A percentile compares a stretch with the other conserved stretches of the same genome.
Conservation (phyloP, 2,888 invertebrate species). For the Diplazon laetatorius region DNA sequence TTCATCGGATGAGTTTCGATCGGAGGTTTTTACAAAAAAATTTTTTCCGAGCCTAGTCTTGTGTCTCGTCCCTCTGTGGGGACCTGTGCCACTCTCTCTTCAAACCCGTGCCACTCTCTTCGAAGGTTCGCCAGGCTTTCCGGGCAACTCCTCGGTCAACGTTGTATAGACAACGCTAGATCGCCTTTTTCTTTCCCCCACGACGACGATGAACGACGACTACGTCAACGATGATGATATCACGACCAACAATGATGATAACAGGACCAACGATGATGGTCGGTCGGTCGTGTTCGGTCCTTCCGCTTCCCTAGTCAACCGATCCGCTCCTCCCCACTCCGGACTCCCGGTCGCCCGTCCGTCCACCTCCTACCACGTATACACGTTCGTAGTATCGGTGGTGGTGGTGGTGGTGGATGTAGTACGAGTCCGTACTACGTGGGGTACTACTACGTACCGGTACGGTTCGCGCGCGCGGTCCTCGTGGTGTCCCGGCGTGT, state of each 20-base stretch:
- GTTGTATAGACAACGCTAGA: constrained; percentile 15
- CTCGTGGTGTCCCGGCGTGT: constrained; percentile 30
- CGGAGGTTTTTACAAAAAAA: too few relatives aligned
- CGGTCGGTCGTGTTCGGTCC: constrained; percentile 13
- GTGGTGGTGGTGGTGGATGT: too few relatives aligned
- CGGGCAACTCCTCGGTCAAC: constrained; percentile 3
- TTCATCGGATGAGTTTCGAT: too few relatives aligned
- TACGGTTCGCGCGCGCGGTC: constrained; percentile 33
- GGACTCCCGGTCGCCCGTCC: constrained; percentile 4
- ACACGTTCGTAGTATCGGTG: constrained; percentile 31
- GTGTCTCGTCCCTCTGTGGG: too few relatives aligned
- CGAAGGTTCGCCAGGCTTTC: too few relatives aligned
- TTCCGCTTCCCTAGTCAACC: constrained; percentile 19
- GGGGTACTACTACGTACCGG: constrained; percentile 39
- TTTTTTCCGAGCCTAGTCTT: too few relatives aligned
- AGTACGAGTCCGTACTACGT: constrained; percentile 5
- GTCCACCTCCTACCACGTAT: constrained; percentile 13
- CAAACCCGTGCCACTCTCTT: too few relatives aligned
- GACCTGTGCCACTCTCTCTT: too few relatives aligned
- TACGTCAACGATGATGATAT: too few relatives aligned
- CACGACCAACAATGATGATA: too few relatives aligned
- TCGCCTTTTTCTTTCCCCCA: too few relatives aligned
- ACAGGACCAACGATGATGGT: constrained; percentile 7
- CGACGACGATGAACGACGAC: too few relatives aligned
- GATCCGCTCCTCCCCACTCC: constrained; percentile 27